phyloP scores from a whole-genome alignment of 2,888 invertebrate genomes.

The Caenorhabditis panamensis region DNA sequence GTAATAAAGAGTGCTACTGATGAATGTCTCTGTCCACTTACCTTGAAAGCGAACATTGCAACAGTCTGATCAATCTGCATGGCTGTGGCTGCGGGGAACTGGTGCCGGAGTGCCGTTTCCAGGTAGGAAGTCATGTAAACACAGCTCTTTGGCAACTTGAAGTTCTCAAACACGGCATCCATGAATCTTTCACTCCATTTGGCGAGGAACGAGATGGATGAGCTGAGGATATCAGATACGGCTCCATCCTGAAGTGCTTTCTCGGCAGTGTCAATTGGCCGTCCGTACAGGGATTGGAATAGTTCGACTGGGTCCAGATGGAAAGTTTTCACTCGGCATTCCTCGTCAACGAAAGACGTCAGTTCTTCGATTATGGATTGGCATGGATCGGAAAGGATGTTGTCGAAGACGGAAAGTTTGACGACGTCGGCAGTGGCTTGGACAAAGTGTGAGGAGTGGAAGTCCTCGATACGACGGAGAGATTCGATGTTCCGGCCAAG shows the following conservation, averaged over 20 bases:
- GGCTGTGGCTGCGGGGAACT: conserved; percentile 64
- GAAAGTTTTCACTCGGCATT: conserved; percentile 56
- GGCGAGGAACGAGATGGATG: conserved; percentile 70
- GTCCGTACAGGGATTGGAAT: conserved; percentile 52
- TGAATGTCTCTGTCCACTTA: conserved; percentile 18
- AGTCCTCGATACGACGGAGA: conserved; percentile 47
- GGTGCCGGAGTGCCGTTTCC: conserved; percentile 62
- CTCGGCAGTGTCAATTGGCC: conserved; percentile 50
- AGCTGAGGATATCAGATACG: conserved; percentile 67
- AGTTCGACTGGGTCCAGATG: conserved; percentile 53
- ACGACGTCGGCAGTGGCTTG: conserved; percentile 44
- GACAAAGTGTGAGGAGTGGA: conserved; percentile 39
- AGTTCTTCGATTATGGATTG: conserved; percentile 50
- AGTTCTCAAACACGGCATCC: conserved; percentile 64
- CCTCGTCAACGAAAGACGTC: conserved; percentile 55
- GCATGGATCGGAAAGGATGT: conserved; percentile 53
- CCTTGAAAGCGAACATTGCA: conserved; percentile 70
- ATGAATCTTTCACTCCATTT: conserved; percentile 70
- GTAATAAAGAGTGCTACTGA: too few species aligned
- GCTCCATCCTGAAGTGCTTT: conserved; percentile 65
- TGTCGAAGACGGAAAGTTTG: conserved; percentile 46
- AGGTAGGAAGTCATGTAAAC: conserved; percentile 69
- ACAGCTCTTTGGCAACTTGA: conserved; percentile 66
- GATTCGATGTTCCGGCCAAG: conserved; percentile 63
- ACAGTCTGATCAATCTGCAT: conserved; percentile 70